Evolutionary conservation across 2,888 invertebrate genomes (phyloP), one percentile per base, ranked within the genome.

Genomic region (Anarsia innoxiella): DNA sequence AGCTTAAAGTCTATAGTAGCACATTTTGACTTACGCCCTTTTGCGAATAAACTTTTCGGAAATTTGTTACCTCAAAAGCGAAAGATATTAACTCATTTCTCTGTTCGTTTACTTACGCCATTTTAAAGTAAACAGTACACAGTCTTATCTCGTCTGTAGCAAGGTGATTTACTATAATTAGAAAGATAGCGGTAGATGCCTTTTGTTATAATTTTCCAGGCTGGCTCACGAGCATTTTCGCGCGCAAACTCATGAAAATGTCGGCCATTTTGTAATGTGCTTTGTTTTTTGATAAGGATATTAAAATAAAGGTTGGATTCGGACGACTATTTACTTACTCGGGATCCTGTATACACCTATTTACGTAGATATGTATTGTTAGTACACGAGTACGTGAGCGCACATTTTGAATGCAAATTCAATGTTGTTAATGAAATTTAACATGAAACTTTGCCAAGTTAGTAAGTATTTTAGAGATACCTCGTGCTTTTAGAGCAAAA

Each of bases 161-260:
- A 77, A 83, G 83, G 82, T 83, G 83, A 83, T 83, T 82, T 83
- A 83, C 79, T 79, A 83, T 86, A 86, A 86, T 86, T 85, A 85
- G 82, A 82, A 78, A 86, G 86, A 86, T 86, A 86, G 84, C 84
- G 80, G 76, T 78, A 73, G 83, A 80, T 78, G 82, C 80, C 83
- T 83, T 80, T 84, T 84, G 83, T 83, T 83, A 83, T 83, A 83
- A 84, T 83, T 84, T 84, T 82, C 78, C 80, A 76, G 82, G 75
- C 77, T 66, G 72, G 71, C 71, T 74, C 75, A 72, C 75, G 75
- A 75, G 66, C 73, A 66, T 68, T 80, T 80, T 76, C 76, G 75
- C 79, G 78, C 73, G 75, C 76, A 73, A 79, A 79, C 78, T 80
- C 77, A 73, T 75, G 79, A 77, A 82, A 83, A 79, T 67, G 75